Percentiles rank a stretch among this genome's conserved stretches.
Evolutionary conservation across 2,113 vertebrate genomes (phyloP).

Genomic region (Tupaia chinensis): DNA sequence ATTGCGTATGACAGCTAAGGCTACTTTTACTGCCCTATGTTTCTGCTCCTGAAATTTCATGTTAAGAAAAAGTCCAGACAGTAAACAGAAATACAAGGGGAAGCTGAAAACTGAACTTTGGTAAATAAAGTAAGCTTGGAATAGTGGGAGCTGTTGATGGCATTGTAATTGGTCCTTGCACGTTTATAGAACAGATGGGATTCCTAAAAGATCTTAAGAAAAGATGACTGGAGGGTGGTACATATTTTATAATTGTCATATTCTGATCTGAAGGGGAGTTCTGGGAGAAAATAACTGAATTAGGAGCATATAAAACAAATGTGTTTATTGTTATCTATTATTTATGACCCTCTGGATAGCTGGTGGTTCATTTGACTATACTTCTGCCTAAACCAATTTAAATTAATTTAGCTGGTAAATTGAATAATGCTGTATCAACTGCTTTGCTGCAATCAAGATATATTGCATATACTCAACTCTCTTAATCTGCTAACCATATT

Average conservation of each 20-base stretch:
- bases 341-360: constrained; percentile 79
- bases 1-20: neutral
- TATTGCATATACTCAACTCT: constrained; percentile 79
- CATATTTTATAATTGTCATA: constrained; percentile 72
- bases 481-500: constrained; percentile 80
- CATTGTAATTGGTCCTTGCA: constrained; percentile 62
- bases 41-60: constrained; percentile 1
- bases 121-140: constrained; percentile 67
- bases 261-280: constrained; percentile 66
- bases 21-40: neutral
- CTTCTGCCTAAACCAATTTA: constrained; percentile 81
- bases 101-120: constrained; percentile 46
- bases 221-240: constrained; percentile 61
- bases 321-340: constrained; percentile 84
- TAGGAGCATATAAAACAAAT: constrained; percentile 80
- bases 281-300: constrained; percentile 72
- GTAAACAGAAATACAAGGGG: constrained; percentile 53
- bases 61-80: constrained; percentile 65
- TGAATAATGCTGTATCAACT: constrained; percentile 81
- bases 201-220: constrained; percentile 75
- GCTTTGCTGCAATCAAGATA: constrained; percentile 80
- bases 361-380: constrained; percentile 78
- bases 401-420: constrained; percentile 80
- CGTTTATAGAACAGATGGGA: constrained; percentile 75
- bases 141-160: constrained; percentile 64